Percentiles rank a stretch among this genome's conserved stretches.
Evolutionary conservation across 1,140 invertebrate species (phyloP).

Genomic region (Marisa cornuarietis): DNA sequence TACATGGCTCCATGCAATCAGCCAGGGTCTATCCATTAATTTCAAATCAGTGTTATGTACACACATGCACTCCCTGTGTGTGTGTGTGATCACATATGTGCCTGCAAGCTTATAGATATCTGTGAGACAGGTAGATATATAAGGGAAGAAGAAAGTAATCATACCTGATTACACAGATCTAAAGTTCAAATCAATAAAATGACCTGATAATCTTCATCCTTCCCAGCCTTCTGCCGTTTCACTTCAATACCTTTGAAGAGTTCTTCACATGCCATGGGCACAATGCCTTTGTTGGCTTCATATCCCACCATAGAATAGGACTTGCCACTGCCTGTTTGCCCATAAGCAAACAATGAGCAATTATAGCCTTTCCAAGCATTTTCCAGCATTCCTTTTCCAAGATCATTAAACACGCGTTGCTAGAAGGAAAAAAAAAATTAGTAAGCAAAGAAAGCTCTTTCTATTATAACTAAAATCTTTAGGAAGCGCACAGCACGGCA

Average conservation of each 20-base stretch:
- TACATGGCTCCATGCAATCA: too few relatives aligned
- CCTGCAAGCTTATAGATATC: neutral
- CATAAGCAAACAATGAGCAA: conserved; percentile 73
- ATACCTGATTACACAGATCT: conserved; percentile 1
- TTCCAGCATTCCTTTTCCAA: conserved; percentile 70
- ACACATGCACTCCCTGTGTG: neutral
- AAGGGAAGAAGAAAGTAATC: too few relatives aligned
- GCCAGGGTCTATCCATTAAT: too few relatives aligned
- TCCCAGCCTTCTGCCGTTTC: conserved; percentile 46
- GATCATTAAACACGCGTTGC: conserved; percentile 71
- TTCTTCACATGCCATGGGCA: conserved; percentile 85
- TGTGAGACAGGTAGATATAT: too few relatives aligned
- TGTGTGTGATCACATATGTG: neutral
- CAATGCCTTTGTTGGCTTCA: conserved; percentile 75
- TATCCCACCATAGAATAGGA: conserved; percentile 77
- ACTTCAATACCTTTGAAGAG: conserved; percentile 74
- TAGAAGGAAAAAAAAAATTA: conserved; percentile 40
- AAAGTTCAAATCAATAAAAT: neutral
- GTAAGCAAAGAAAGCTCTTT: too few relatives aligned
- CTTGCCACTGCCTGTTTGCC: conserved; percentile 75
- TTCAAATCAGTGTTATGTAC: too few relatives aligned
- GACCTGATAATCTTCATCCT: conserved; percentile 63
- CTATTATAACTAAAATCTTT: neutral
- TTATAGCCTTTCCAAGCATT: conserved; percentile 76
- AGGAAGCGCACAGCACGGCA: neutral